Evolutionary conservation across 2,797 vertebrate species (phyloP).

Genomic region (Parambassis ranga): DNA sequence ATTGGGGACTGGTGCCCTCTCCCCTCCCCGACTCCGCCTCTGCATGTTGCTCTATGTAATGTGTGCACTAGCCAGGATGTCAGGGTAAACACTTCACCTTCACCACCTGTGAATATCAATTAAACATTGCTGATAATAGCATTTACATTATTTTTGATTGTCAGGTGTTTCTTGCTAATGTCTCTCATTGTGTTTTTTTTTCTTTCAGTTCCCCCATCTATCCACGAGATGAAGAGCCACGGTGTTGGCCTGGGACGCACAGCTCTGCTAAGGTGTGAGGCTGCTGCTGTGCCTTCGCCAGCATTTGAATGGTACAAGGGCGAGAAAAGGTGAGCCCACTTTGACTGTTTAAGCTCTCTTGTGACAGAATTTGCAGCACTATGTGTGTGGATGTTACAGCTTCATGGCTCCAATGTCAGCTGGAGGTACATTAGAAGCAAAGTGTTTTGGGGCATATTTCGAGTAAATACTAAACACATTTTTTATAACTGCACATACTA

Average conservation of each 20-base stretch:
- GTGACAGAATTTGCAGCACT: neutral
- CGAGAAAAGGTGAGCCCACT: slow-evolving; percentile 91
- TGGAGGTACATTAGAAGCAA: neutral
- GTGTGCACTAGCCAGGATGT: slow-evolving; percentile 32
- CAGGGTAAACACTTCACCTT: slow-evolving; percentile 1
- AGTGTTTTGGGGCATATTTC: too few relatives aligned
- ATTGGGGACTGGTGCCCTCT: slow-evolving; percentile 48
- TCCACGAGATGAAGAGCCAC: slow-evolving; percentile 95
- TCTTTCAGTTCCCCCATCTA: slow-evolving; percentile 90
- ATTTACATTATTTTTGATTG: neutral
- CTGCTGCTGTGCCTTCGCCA: slow-evolving; percentile 91
- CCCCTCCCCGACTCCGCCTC: slow-evolving; percentile 32
- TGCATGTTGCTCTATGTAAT: slow-evolving; percentile 31
- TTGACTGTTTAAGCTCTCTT: neutral
- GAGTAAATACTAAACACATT: too few relatives aligned
- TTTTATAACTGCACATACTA: too few relatives aligned
- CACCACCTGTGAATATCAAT: too few relatives aligned
- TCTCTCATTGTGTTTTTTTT: slow-evolving; percentile 14
- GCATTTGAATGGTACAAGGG: slow-evolving; percentile 97
- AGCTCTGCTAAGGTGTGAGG: slow-evolving; percentile 93
- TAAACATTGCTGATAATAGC: too few relatives aligned
- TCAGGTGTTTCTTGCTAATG: neutral
- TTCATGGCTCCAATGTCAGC: neutral
- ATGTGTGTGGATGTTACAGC: accelerated
- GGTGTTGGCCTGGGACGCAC: slow-evolving; percentile 88